Percentiles rank a stretch among this genome's conserved stretches.
phyloP scores from a whole-genome alignment of 2,888 invertebrate species.

The Dione vanillae region DNA sequence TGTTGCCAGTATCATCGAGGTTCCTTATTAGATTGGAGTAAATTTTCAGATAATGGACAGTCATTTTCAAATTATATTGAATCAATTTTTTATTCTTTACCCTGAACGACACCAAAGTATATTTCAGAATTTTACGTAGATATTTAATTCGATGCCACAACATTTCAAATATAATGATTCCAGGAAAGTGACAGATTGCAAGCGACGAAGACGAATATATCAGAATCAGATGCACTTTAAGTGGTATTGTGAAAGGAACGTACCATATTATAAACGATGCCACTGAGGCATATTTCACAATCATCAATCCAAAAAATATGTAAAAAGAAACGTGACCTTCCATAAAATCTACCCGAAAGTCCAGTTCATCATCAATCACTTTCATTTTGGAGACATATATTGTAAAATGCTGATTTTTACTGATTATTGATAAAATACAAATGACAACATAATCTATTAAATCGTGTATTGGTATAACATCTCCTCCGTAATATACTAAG shows the following conservation, averaged over 20 bases:
- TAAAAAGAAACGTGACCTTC: neutral
- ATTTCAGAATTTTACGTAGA: neutral
- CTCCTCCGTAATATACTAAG: neutral
- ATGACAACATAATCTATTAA: neutral
- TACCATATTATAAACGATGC: neutral
- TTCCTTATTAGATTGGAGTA: neutral
- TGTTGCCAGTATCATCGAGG: neutral
- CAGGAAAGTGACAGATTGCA: neutral
- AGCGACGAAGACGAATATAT: neutral
- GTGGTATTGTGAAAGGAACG: neutral
- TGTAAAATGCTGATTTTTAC: neutral
- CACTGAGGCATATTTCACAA: neutral
- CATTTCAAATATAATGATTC: constrained; percentile 3
- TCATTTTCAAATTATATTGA: neutral
- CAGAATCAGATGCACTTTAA: neutral
- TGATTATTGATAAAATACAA: neutral
- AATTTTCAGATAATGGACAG: neutral
- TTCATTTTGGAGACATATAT: neutral
- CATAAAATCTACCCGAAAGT: neutral
- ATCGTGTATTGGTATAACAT: neutral
- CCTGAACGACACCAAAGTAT: neutral
- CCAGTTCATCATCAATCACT: neutral
- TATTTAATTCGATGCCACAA: constrained; percentile 4
- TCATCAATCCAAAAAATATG: neutral
- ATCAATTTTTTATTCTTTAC: neutral